Base-by-base conservation (phyloP, 2,888 invertebrate species). In the Cecidostiba fungosa region DNA sequence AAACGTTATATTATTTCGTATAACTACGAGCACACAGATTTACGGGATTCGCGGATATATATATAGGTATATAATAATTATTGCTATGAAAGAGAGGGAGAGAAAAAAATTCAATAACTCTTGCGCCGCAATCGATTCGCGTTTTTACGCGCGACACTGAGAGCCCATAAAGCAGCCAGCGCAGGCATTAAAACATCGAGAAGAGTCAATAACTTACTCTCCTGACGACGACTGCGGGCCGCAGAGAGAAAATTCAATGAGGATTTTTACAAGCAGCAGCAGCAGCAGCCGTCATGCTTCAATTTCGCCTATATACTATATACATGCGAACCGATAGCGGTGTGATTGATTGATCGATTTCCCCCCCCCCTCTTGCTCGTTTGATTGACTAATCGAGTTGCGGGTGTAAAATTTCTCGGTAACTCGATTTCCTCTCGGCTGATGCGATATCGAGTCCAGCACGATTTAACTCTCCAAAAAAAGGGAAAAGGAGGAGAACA, bases 61-160 rank as follows among this genome's bases (percentile, higher is more conserved):
- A n/a, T n/a, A n/a, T n/a, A n/a, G n/a, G n/a, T n/a, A n/a, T n/a
- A n/a, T n/a, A n/a, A n/a, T 43, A 32, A 32, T 78, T 66, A 23
- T 6, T 36, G 6, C 6, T n/a, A 36, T 6, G 36, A 36, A 6
- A 5, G 6, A 6, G 6, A 6, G 43, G 8, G 1, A 1, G 39
- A 39, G 39, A 39, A 39, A 43, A 81, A 76, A 76, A 76, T 82
- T 78, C 73, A 78, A 70, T 78, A 78, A 62, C 73, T 73, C 32
- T 36, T 10, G 0, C 36, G 39, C 10, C 32, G 6, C n/a, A 50
- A 43, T 50, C 47, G 73, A 43, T 23, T 77, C n/a, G 43, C n/a
- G 23, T 83, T 47, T 83, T 77, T 83, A 77, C 62, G 54, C 19
- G 76, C 19, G 76, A 82, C 70, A 29, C 54, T 6, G 23, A 16